Percentiles rank a stretch among this genome's conserved stretches.
phyloP scores from a whole-genome alignment of 2,797 vertebrate species.

The Acanthornis magna region DNA sequence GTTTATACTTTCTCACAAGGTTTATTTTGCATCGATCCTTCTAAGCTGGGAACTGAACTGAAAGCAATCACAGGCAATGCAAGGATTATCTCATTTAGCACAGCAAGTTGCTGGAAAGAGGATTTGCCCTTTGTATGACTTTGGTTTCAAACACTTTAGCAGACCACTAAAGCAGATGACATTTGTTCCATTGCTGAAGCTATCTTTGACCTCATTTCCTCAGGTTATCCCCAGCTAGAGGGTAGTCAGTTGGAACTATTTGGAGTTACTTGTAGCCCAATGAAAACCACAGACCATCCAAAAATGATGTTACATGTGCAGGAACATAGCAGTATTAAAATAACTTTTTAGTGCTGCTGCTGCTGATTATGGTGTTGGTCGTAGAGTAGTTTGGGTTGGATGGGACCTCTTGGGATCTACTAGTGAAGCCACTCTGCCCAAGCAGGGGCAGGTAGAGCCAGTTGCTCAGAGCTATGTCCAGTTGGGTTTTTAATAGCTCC shows the following conservation, averaged over 20 bases:
- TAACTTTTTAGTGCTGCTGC: neutral
- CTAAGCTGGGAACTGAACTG: neutral
- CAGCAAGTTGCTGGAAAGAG: neutral
- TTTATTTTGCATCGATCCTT: neutral
- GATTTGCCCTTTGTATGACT: conserved; percentile 19
- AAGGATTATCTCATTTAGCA: neutral
- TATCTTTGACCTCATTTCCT: conserved; percentile 44
- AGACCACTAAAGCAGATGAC: neutral
- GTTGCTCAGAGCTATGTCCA: neutral
- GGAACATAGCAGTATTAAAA: neutral
- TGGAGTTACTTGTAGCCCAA: neutral
- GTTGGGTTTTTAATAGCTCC: neutral
- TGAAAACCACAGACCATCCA: neutral
- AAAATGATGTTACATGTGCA: neutral
- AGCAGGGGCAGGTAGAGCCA: neutral
- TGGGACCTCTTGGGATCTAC: neutral
- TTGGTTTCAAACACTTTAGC: neutral
- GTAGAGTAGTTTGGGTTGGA: neutral
- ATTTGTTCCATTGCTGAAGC: conserved; percentile 49
- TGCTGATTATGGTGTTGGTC: neutral
- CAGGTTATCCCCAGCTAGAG: neutral
- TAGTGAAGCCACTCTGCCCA: neutral
- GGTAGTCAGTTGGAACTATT: neutral
- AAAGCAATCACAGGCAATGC: neutral
- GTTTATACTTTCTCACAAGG: neutral